phyloP scores from a whole-genome alignment of 2,113 vertebrate species.

The Potamarius usumacintae region DNA sequence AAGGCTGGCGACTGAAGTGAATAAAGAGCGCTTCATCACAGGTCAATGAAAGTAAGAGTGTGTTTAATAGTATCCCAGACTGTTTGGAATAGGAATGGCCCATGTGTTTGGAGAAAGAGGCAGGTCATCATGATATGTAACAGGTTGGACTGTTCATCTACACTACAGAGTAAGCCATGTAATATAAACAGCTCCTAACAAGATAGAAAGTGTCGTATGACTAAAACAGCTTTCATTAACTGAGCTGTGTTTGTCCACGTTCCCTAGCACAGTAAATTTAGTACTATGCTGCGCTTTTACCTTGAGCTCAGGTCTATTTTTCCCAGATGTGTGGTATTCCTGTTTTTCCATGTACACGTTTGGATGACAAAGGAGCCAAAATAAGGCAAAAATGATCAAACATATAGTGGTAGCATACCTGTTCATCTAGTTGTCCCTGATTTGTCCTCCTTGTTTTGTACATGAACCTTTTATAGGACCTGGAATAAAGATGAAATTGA shows the following conservation, averaged over 20 bases:
- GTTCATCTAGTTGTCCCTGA: slow-evolving; percentile 61
- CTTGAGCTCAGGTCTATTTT: slow-evolving; percentile 12
- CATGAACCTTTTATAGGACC: slow-evolving; percentile 58
- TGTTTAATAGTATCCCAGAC: slow-evolving; percentile 55
- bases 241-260: slow-evolving; percentile 19
- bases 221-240: slow-evolving; percentile 35
- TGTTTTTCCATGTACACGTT: slow-evolving; percentile 50
- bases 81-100: slow-evolving; percentile 43
- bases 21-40: slow-evolving; percentile 59
- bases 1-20: slow-evolving; percentile 56
- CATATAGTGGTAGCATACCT: slow-evolving; percentile 50
- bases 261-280: slow-evolving; percentile 25
- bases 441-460: slow-evolving; percentile 54
- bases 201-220: slow-evolving; percentile 29
- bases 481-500: slow-evolving; percentile 69
- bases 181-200: slow-evolving; percentile 22
- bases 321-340: slow-evolving; percentile 56
- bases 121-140: slow-evolving; percentile 36
- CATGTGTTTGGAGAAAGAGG: slow-evolving; percentile 32
- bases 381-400: slow-evolving; percentile 60
- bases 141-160: slow-evolving; percentile 38
- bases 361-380: slow-evolving; percentile 49
- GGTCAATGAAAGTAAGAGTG: slow-evolving; percentile 50
- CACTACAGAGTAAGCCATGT: slow-evolving; percentile 22
- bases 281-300: slow-evolving; percentile 9